Conservation (phyloP, 2,113 vertebrate species). For the Prunella fulvescens region DNA sequence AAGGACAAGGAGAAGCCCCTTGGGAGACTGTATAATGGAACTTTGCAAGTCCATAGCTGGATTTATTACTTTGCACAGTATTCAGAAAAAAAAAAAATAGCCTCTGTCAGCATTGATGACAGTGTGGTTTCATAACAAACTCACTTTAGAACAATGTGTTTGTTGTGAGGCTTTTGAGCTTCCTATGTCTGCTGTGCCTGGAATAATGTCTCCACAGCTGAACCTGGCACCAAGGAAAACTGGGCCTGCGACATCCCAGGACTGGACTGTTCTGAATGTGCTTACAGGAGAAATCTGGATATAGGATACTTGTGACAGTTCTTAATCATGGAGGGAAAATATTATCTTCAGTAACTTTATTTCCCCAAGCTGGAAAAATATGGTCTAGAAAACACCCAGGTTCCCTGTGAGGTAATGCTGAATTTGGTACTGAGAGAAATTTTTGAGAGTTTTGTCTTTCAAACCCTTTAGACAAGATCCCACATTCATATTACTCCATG, state of each 20-base stretch:
- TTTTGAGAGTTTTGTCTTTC: not conserved
- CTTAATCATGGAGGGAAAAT: not conserved
- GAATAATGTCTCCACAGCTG: not conserved
- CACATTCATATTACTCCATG: not conserved
- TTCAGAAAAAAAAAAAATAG: constrained; percentile 7
- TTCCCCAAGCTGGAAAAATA: not conserved
- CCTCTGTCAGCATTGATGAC: constrained; percentile 31
- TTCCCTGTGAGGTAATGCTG: not conserved
- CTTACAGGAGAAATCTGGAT: not conserved
- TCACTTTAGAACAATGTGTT: not conserved
- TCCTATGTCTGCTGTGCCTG: not conserved
- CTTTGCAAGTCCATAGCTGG: constrained; percentile 5
- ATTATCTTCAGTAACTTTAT: not conserved
- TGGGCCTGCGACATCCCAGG: not conserved
- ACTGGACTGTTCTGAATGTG: not conserved
- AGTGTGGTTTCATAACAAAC: constrained; percentile 1
- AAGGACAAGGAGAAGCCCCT: constrained; percentile 53
- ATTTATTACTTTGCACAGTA: constrained; percentile 35
- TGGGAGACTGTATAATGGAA: constrained; percentile 45
- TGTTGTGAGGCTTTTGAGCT: not conserved
- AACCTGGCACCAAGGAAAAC: not conserved
- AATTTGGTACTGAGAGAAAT: not conserved
- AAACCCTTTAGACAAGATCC: not conserved
- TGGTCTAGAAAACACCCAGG: not conserved
- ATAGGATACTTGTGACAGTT: not conserved